Evolutionary conservation across 2,113 vertebrate species (phyloP).

Genomic region (Lonchura striata): DNA sequence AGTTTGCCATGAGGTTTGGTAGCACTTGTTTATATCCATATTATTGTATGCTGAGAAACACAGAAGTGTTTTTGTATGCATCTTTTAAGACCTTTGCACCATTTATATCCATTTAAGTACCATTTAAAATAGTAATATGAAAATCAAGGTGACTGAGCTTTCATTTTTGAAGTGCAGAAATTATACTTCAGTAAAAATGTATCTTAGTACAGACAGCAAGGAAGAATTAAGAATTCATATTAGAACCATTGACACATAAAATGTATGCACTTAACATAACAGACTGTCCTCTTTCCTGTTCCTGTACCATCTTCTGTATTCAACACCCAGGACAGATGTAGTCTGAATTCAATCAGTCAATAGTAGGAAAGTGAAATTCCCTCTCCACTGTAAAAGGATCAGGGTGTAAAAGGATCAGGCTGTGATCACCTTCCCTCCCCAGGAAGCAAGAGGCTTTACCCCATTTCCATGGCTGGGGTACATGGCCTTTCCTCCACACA

Average conservation of each 20-base stretch:
- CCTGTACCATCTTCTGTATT: background rate
- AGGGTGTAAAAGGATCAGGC: background rate
- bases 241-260: background rate
- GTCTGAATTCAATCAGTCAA: background rate
- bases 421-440: background rate
- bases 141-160: background rate
- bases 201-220: background rate
- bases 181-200: background rate
- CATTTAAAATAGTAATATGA: background rate
- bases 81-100: background rate
- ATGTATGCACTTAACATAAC: background rate
- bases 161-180: background rate
- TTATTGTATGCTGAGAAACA: background rate
- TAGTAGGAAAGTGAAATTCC: background rate
- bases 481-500: background rate
- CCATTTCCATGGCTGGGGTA: background rate
- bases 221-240: background rate
- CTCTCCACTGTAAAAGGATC: background rate
- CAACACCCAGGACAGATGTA: fast-evolving
- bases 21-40: background rate
- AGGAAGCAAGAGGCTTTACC: background rate
- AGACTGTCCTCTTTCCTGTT: background rate
- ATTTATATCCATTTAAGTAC: background rate
- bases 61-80: background rate
- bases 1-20: background rate